Percentiles rank a stretch among this genome's conserved stretches.
Evolutionary conservation across 2,888 invertebrate genomes (phyloP).

Genomic region (Phortica okadai): DNA sequence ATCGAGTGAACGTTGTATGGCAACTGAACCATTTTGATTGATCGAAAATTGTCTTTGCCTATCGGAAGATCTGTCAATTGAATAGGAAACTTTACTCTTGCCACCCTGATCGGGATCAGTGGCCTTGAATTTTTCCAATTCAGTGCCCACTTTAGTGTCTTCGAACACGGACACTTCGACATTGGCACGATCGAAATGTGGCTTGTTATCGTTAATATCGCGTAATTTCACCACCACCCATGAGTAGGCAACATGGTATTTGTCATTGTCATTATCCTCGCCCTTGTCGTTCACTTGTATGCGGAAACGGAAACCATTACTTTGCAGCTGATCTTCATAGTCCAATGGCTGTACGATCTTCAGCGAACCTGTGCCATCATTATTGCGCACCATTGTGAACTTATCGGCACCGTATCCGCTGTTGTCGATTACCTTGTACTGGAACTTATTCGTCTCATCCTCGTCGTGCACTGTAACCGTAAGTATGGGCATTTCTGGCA

Average conservation of each 20-base stretch:
- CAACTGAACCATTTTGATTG: constrained; percentile 95
- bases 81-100: constrained; percentile 92
- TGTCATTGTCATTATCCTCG: constrained; percentile 96
- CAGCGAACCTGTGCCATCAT: constrained; percentile 95
- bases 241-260: constrained; percentile 96
- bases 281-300: constrained; percentile 97
- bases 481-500: constrained; percentile 95
- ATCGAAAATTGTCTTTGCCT: constrained; percentile 95
- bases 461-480: constrained; percentile 97
- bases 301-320: constrained; percentile 95
- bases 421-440: constrained; percentile 95
- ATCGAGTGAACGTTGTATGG: constrained; percentile 93
- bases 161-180: constrained; percentile 95
- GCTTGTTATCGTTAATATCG: constrained; percentile 98
- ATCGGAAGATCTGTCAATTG: constrained; percentile 94
- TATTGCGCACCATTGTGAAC: constrained; percentile 97
- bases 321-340: constrained; percentile 95
- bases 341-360: constrained; percentile 97
- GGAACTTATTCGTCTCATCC: constrained; percentile 97
- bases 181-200: constrained; percentile 94
- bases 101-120: constrained; percentile 97
- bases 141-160: constrained; percentile 93
- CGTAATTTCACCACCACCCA: constrained; percentile 95
- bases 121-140: constrained; percentile 94
- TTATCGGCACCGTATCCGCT: constrained; percentile 97